These are phyloP conservation scores for Salvator merianae DNA, from an alignment of 2,113 vertebrate species.

Conservation along the genomic window DNA sequence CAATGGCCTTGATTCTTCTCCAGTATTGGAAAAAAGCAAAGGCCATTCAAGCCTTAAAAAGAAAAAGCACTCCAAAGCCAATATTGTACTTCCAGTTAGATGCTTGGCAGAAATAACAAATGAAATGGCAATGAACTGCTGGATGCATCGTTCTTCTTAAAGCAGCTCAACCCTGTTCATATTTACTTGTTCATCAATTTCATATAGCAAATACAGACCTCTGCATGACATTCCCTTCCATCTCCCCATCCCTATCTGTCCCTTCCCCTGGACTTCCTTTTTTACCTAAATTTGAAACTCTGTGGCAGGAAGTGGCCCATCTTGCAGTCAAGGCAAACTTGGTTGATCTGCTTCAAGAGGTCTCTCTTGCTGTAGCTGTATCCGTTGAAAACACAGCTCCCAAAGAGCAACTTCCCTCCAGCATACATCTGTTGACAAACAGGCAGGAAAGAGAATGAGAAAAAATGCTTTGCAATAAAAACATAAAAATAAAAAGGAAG, in stretches of 20 bases:
- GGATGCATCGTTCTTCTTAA: background rate
- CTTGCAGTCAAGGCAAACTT: slow-evolving; percentile 36
- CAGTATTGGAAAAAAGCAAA: too few relatives aligned
- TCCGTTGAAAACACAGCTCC: slow-evolving; percentile 55
- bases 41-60: too few relatives aligned
- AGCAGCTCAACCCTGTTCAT: background rate
- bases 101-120: background rate
- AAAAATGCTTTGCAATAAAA: slow-evolving; percentile 1
- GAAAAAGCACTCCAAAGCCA: too few relatives aligned
- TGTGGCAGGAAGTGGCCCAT: slow-evolving; percentile 62
- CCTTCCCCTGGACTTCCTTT: background rate
- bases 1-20: too few relatives aligned
- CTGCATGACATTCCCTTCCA: background rate
- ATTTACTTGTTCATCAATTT: background rate
- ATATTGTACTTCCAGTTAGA: background rate
- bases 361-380: slow-evolving; percentile 54
- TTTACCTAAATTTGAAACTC: slow-evolving; percentile 60
- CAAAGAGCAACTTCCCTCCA: slow-evolving; percentile 50
- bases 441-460: slow-evolving; percentile 14
- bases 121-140: background rate
- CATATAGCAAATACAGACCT: slow-evolving; percentile 4
- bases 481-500: slow-evolving; percentile 4
- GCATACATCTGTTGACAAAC: slow-evolving; percentile 62
- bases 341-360: slow-evolving; percentile 53
- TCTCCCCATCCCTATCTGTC: background rate